Evolutionary conservation across 2,888 invertebrate genomes (phyloP).

Genomic region (Abrostola triplasia): DNA sequence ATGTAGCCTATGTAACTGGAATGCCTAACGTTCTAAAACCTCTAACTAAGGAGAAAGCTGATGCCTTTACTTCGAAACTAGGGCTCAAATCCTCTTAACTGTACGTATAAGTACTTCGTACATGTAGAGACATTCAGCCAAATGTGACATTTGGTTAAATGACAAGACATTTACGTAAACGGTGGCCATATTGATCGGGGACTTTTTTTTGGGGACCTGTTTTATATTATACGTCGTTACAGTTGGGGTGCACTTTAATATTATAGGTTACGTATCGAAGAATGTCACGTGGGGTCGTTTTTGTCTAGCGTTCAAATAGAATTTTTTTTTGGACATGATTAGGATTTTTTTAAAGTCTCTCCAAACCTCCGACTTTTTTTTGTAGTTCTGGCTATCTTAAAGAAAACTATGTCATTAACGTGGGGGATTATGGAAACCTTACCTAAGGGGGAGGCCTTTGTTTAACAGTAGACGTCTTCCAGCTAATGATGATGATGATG

Average conservation of each 20-base stretch:
- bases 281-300: not conserved
- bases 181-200: constrained; percentile 41
- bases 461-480: no score
- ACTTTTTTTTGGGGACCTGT: constrained; percentile 30
- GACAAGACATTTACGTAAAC: constrained; percentile 51
- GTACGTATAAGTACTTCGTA: not conserved
- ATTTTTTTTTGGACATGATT: not conserved
- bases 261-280: not conserved
- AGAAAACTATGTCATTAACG: no score
- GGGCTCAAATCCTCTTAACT: no score
- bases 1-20: no score
- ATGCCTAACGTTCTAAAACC: no score
- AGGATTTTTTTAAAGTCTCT: not conserved
- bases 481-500: no score
- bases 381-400: no score
- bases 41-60: no score
- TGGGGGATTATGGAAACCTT: no score
- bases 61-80: no score
- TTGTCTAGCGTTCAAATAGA: not conserved
- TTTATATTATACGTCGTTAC: constrained; percentile 13
- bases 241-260: constrained; percentile 16
- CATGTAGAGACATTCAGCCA: constrained; percentile 25
- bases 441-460: no score
- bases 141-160: constrained; percentile 54
- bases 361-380: no score